Conservation (phyloP, 2,113 vertebrate species). For the Helogale parvula region DNA sequence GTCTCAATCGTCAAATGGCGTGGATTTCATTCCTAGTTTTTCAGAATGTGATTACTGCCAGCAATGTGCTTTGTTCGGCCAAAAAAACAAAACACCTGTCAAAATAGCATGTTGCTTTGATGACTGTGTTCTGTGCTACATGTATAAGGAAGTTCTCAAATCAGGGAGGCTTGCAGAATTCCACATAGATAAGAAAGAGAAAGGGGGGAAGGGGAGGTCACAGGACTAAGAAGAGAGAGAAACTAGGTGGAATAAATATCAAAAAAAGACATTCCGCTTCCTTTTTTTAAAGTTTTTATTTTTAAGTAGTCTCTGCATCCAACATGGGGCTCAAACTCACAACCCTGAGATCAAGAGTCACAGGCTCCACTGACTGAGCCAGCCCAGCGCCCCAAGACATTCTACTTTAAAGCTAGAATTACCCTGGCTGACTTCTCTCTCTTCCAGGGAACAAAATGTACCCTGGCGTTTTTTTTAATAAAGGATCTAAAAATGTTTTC, state of each 20-base stretch:
- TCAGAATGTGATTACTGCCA: neutral
- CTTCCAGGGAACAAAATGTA: neutral
- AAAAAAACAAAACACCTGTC: neutral
- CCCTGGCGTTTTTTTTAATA: neutral
- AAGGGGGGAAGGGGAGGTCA: neutral
- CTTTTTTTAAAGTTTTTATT: neutral
- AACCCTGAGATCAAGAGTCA: neutral
- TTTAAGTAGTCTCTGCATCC: neutral
- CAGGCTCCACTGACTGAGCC: neutral
- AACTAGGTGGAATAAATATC: neutral
- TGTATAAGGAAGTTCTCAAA: neutral
- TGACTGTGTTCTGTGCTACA: neutral
- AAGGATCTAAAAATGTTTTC: neutral
- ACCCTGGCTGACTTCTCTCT: neutral
- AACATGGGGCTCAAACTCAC: neutral
- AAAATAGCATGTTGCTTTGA: neutral
- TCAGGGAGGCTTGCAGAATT: neutral
- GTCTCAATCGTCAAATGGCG: too few species aligned
- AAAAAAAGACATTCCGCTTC: neutral
- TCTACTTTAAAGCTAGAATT: neutral
- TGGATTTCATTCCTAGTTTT: neutral
- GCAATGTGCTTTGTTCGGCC: neutral
- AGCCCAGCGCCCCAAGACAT: neutral
- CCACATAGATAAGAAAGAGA: neutral
- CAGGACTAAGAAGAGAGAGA: neutral